Conservation (phyloP, 2,888 invertebrate species). For the Drosophila neonasuta region DNA sequence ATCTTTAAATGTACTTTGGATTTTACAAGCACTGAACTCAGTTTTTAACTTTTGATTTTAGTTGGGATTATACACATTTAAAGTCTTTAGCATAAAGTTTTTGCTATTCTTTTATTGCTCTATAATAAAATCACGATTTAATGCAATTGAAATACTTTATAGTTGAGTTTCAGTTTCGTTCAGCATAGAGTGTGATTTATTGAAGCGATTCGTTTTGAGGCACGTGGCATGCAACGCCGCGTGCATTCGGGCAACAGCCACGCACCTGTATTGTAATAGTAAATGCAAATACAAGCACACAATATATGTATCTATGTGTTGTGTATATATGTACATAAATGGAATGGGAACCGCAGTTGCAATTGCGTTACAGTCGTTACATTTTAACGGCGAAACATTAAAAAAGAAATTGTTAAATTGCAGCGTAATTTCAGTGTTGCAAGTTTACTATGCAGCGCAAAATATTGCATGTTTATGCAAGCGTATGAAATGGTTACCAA, state of each 20-base stretch:
- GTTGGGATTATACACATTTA: constrained; percentile 5
- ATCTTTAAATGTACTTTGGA: neutral
- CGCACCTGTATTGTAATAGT: constrained; percentile 25
- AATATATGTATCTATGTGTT: constrained; percentile 6
- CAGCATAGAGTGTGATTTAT: constrained; percentile 29
- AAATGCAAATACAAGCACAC: constrained; percentile 34
- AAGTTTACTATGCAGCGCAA: neutral
- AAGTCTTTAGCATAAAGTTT: neutral
- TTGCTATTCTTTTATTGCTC: neutral
- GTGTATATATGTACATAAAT: constrained; percentile 2
- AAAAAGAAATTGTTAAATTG: constrained; percentile 22
- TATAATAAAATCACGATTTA: constrained; percentile 34
- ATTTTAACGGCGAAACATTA: constrained; percentile 20
- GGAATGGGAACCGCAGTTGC: constrained; percentile 42
- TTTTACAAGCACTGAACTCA: neutral
- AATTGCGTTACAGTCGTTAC: constrained; percentile 40
- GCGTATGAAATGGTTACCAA: constrained; percentile 4
- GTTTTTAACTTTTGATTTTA: constrained; percentile 9
- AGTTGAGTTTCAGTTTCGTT: constrained; percentile 13
- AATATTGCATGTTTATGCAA: constrained; percentile 10
- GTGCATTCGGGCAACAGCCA: neutral
- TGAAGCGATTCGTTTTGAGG: constrained; percentile 30
- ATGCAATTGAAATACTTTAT: constrained; percentile 36
- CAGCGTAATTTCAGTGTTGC: constrained; percentile 25
- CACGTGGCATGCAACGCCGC: neutral